A percentile compares a stretch with the other conserved stretches of the same genome.
phyloP scores from a whole-genome alignment of 1,140 invertebrate species.

The Phymorhynchus buccinoides region DNA sequence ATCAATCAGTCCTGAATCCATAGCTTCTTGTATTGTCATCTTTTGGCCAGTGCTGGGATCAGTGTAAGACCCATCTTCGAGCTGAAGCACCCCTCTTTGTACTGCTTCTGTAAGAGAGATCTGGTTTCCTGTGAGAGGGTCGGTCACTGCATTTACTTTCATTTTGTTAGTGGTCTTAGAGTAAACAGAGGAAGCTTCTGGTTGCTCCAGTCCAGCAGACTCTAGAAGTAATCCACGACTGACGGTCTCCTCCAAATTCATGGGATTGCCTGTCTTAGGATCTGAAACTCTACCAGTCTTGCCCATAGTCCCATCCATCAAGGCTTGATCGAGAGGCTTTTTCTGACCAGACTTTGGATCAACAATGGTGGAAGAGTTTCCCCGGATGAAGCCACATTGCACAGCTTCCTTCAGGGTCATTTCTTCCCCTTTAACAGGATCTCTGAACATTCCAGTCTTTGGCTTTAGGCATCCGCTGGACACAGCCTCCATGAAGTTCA shows the following conservation, averaged over 20 bases:
- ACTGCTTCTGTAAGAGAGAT: slow-evolving; percentile 76
- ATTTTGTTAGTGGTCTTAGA: slow-evolving; percentile 84
- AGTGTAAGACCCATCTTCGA: slow-evolving; percentile 78
- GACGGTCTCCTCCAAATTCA: slow-evolving; percentile 86
- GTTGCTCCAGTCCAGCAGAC: slow-evolving; percentile 83
- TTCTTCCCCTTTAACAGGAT: slow-evolving; percentile 83
- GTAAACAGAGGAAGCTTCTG: slow-evolving; percentile 89
- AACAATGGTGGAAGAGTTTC: slow-evolving; percentile 70
- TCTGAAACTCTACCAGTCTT: slow-evolving; percentile 85
- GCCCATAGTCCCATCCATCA: slow-evolving; percentile 85
- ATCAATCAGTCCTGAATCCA: slow-evolving; percentile 57
- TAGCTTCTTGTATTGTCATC: slow-evolving; percentile 82
- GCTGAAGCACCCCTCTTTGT: slow-evolving; percentile 56
- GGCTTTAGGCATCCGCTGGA: slow-evolving; percentile 81
- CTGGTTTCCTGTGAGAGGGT: slow-evolving; percentile 82
- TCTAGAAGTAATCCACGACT: slow-evolving; percentile 79
- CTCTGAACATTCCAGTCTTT: slow-evolving; percentile 87
- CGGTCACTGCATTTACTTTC: slow-evolving; percentile 88
- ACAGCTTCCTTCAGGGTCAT: slow-evolving; percentile 90
- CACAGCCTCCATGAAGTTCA: slow-evolving; percentile 61
- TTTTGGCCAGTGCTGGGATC: slow-evolving; percentile 82
- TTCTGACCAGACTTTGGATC: slow-evolving; percentile 79
- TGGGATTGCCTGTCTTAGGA: slow-evolving; percentile 81
- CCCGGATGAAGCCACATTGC: slow-evolving; percentile 79
- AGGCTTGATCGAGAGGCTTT: slow-evolving; percentile 74